Conservation (phyloP, 2,888 invertebrate genomes). For the Agriopis leucophaearia region DNA sequence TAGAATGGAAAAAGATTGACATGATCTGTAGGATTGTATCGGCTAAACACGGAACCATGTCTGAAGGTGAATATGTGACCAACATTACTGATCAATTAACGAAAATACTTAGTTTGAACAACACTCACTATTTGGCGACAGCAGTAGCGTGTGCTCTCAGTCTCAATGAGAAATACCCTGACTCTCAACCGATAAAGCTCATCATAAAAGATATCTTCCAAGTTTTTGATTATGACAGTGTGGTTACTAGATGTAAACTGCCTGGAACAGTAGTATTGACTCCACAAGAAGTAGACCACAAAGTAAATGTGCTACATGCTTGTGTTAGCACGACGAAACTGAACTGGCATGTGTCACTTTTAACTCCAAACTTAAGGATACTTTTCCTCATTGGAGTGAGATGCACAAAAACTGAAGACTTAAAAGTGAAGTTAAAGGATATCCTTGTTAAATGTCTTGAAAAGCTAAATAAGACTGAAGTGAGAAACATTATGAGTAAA, state of each 20-base stretch:
- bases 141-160: slow-evolving; percentile 85
- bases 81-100: slow-evolving; percentile 84
- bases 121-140: slow-evolving; percentile 76
- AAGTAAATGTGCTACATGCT: slow-evolving; percentile 70
- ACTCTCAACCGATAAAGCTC: slow-evolving; percentile 66
- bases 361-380: slow-evolving; percentile 73
- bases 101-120: slow-evolving; percentile 75
- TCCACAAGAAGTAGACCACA: slow-evolving; percentile 71
- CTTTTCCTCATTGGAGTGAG: slow-evolving; percentile 75
- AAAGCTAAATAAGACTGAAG: slow-evolving; percentile 54
- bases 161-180: slow-evolving; percentile 81
- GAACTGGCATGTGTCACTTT: slow-evolving; percentile 65
- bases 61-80: slow-evolving; percentile 81
- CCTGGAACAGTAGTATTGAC: slow-evolving; percentile 74
- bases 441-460: slow-evolving; percentile 71
- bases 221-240: slow-evolving; percentile 59
- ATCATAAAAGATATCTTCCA: slow-evolving; percentile 63
- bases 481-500: slow-evolving; percentile 51
- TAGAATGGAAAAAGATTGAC: slow-evolving; percentile 89
- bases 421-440: slow-evolving; percentile 68
- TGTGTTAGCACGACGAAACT: slow-evolving; percentile 64
- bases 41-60: slow-evolving; percentile 77
- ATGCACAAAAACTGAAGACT: slow-evolving; percentile 65
- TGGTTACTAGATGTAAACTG: slow-evolving; percentile 53
- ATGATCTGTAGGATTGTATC: slow-evolving; percentile 88